Conservation (phyloP, 2,888 invertebrate species). For the Drosophila yooni region DNA sequence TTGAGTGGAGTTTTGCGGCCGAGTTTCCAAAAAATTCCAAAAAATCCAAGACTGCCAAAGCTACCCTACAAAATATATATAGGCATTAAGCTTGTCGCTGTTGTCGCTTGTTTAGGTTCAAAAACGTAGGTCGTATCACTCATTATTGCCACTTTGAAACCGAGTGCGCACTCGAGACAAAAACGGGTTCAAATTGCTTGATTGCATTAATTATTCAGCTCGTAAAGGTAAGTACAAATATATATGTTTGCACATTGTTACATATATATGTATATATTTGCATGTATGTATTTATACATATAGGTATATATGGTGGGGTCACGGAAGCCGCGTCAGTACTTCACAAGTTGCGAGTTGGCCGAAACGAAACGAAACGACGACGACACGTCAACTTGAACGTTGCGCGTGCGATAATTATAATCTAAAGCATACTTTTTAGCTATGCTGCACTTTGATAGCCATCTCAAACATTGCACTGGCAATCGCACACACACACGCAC, state of each 20-base stretch:
- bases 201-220: conserved; percentile 80
- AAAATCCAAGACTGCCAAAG: conserved; percentile 1
- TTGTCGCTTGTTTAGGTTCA: conserved; percentile 4
- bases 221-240: conserved; percentile 33
- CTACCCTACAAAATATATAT: conserved; percentile 1
- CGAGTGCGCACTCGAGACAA: conserved; percentile 51
- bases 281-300: conserved; percentile 10
- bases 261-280: conserved; percentile 1
- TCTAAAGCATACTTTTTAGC: conserved; percentile 77
- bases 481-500: conserved; percentile 25
- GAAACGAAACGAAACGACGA: conserved; percentile 35
- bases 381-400: conserved; percentile 36
- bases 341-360: conserved; percentile 47
- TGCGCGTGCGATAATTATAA: conserved; percentile 60
- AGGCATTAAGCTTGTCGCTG: conserved; percentile 1
- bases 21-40: conserved; percentile 34
- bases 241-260: conserved; percentile 1
- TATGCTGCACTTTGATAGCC: conserved; percentile 72
- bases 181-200: conserved; percentile 70
- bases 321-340: conserved; percentile 61
- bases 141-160: conserved; percentile 59
- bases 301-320: conserved; percentile 46
- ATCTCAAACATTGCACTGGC: conserved; percentile 48
- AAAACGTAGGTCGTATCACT: conserved; percentile 25
- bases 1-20: conserved; percentile 20